Conservation (phyloP, 2,797 vertebrate species). For the Pseudomugil tenellus region DNA sequence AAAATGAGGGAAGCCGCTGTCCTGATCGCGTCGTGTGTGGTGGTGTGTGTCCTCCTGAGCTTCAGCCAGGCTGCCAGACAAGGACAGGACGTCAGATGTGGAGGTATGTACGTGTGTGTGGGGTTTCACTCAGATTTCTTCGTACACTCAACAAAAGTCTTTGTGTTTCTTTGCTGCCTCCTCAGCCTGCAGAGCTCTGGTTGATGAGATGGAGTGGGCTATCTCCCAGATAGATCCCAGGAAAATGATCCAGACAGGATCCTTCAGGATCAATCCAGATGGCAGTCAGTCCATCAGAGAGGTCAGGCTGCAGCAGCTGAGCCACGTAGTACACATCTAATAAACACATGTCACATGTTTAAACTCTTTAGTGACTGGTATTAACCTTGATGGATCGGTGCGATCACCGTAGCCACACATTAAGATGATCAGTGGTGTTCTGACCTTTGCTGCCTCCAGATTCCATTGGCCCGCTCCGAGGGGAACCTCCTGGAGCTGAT, state of each 20-base stretch:
- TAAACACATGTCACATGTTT: too few relatives aligned
- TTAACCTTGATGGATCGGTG: background rate
- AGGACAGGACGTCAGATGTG: slow-evolving; percentile 92
- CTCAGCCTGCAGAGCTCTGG: slow-evolving; percentile 92
- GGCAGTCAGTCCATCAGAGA: slow-evolving; percentile 94
- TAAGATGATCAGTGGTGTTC: background rate
- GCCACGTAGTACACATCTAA: slow-evolving; percentile 17
- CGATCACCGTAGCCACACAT: too few relatives aligned
- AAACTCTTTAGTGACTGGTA: background rate
- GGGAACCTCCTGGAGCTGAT: slow-evolving; percentile 93
- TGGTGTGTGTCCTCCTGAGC: slow-evolving; percentile 77
- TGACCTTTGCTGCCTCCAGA: slow-evolving; percentile 68
- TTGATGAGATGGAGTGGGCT: slow-evolving; percentile 97
- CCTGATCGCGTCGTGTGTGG: slow-evolving; percentile 62
- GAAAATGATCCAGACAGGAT: slow-evolving; percentile 95
- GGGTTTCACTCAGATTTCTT: background rate
- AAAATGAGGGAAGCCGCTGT: slow-evolving; percentile 72
- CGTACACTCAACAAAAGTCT: background rate
- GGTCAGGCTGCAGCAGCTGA: slow-evolving; percentile 75
- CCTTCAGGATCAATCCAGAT: slow-evolving; percentile 96
- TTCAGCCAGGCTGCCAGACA: slow-evolving; percentile 80
- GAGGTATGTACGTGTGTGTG: slow-evolving; percentile 79
- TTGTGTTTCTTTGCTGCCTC: background rate
- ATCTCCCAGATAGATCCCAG: slow-evolving; percentile 91
- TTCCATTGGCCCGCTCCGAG: slow-evolving; percentile 92